A percentile compares a stretch with the other conserved stretches of the same genome.
These are phyloP conservation scores for Drosophila bocqueti DNA, from an alignment of 1,140 invertebrate species.

Conservation along the genomic window DNA sequence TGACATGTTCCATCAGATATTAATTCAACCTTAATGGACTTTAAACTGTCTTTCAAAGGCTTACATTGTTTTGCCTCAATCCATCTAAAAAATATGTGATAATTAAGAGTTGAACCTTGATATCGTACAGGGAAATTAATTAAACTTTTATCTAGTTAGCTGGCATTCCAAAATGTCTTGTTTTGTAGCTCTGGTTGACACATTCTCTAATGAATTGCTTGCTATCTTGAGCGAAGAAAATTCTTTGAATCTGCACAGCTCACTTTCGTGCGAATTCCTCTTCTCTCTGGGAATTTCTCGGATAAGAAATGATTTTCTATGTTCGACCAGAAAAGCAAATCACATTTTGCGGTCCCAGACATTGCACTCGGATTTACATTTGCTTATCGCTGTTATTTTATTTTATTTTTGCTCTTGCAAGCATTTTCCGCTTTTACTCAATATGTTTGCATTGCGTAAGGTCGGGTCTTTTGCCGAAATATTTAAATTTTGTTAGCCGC, in stretches of 20 bases:
- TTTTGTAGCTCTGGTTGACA: conserved; percentile 15
- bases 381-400: conserved; percentile 27
- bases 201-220: conserved; percentile 39
- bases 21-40: conserved; percentile 9
- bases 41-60: conserved; percentile 1
- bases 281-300: conserved; percentile 6
- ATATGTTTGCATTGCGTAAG: conserved; percentile 58
- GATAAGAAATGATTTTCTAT: conserved; percentile 6
- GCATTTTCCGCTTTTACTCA: conserved; percentile 39
- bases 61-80: conserved; percentile 23
- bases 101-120: conserved; percentile 21
- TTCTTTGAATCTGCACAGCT: conserved; percentile 10
- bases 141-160: conserved; percentile 42
- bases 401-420: conserved; percentile 28
- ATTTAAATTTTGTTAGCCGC: conserved; percentile 56
- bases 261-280: conserved; percentile 12
- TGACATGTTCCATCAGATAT: background rate
- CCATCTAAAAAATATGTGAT: conserved; percentile 7
- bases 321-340: conserved; percentile 27
- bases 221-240: conserved; percentile 16
- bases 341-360: conserved; percentile 38
- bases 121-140: conserved; percentile 30
- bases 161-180: conserved; percentile 11
- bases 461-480: conserved; percentile 49
- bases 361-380: conserved; percentile 24